Evolutionary conservation across 2,888 invertebrate species (phyloP), one percentile per base, ranked within the genome.

Genomic region (Carcina quercana): DNA sequence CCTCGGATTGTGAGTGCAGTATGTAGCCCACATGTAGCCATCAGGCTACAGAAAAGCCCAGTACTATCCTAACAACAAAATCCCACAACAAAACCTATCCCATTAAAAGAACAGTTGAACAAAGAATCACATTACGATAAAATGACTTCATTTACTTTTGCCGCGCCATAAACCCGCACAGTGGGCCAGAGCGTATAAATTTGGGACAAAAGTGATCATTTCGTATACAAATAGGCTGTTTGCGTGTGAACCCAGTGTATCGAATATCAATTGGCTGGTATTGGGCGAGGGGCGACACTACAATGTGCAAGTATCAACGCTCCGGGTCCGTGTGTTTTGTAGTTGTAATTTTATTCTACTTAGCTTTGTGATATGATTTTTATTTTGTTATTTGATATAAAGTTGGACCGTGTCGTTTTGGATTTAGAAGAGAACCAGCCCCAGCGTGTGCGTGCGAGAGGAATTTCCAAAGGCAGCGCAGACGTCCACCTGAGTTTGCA

Each of bases 221-320:
- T 65, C 49, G 67, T 62, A 56, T 53, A 71, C 72, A 70, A 80
- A 79, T 73, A 65, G 65, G 63, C 61, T 59, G 68, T 70, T 69
- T 68, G 68, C 68, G 74, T 75, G 79, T 74, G 75, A 73, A 74
- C 68, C 55, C 62, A 66, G 60, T 78, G 76, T 76, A 74, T 75
- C 76, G 78, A 72, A 80, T 78, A 74, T 72, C 75, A 75, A 80
- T 79, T 72, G 74, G 58, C 43, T 48, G 46, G n/a, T 55, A 56
- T 60, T 50, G 56, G 47, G 57, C 53, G 51, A 50, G 45, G 50
- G 57, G 48, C 52, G 57, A 52, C 62, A n/a, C n/a, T n/a, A n/a
- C n/a, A 65, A 72, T 59, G 57, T n/a, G n/a, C n/a, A n/a, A n/a
- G n/a, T 62, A 57, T 58, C 53, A 44, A 46, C 38, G 34, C 47